Evolutionary conservation across 2,797 vertebrate species (phyloP).

Genomic region (Karalla daura): DNA sequence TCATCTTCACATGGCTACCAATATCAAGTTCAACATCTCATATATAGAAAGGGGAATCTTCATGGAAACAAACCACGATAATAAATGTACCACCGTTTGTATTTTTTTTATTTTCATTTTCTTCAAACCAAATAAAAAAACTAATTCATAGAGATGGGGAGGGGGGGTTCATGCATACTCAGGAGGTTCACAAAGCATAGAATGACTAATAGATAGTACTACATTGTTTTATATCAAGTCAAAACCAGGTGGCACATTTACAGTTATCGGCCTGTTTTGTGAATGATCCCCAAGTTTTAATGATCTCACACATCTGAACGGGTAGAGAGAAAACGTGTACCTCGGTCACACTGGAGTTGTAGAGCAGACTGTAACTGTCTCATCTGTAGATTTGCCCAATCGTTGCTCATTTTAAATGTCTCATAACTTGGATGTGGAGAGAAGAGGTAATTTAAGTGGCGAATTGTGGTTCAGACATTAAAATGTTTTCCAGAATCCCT

Average conservation of each 20-base stretch:
- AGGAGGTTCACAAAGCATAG: constrained; percentile 75
- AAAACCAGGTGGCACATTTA: constrained; percentile 80
- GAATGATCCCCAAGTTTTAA: constrained; percentile 70
- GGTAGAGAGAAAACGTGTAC: constrained; percentile 73
- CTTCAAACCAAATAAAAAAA: constrained; percentile 67
- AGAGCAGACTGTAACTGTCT: constrained; percentile 28
- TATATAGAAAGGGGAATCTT: constrained; percentile 64
- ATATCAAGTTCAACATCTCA: constrained; percentile 77
- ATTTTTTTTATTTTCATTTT: constrained; percentile 31
- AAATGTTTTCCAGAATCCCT: constrained; percentile 31
- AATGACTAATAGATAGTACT: constrained; percentile 70
- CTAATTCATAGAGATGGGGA: constrained; percentile 54
- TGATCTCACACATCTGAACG: constrained; percentile 80
- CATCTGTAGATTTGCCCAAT: constrained; percentile 2
- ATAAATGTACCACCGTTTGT: constrained; percentile 78
- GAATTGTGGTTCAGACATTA: constrained; percentile 43
- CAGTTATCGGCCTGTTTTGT: constrained; percentile 70
- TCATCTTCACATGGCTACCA: constrained; percentile 80
- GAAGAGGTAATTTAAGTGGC: constrained; percentile 43
- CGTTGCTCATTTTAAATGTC: constrained; percentile 2
- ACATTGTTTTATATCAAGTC: constrained; percentile 65
- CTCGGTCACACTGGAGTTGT: constrained; percentile 62
- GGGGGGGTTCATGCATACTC: constrained; percentile 76
- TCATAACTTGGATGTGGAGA: constrained; percentile 22
- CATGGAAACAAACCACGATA: constrained; percentile 77